Evolutionary conservation across 2,888 invertebrate species (phyloP), one percentile per base, ranked within the genome.

Genomic region (Rhopalosiphum nymphaeae): DNA sequence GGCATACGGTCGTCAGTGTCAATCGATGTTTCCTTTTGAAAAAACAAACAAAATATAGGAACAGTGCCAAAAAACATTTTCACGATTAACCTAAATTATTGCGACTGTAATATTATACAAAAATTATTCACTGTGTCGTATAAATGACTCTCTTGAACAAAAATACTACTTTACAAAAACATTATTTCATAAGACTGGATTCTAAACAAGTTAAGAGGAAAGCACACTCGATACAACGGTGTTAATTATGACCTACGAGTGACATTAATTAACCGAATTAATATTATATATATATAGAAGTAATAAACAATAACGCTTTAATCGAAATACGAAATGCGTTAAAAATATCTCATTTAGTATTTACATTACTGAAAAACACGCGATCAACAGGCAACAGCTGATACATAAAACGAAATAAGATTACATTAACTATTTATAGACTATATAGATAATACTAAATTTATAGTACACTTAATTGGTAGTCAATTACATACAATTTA

Each of bases 1-100:
- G 21, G 9, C 36, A 16, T 78, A 78, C 36, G 36, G 78, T 25
- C 78, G 21, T 78, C 9, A 78, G 36, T 78, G 78, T 78, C 78
- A 78, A 78, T 78, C 78, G 36, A 78, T 36, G 78, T 78, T 78
- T 78, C 67, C 67, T 78, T 78, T 36, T 36, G 78, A 78, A 78
- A 67, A 78, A 78, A 78, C 78, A 36, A 36, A 78, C 78, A 36
- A 67, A 29, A 67, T 13, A 78, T 78, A 36, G 78, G 36, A 36
- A 78, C 36, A 21, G 36, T 21, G 36, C 78, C 36, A 78, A 78
- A 78, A 78, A 78, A 67, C 16, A 67, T 67, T 67, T 67, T n/a
- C 67, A n/a, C 67, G 16, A 67, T 67, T 67, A 67, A 67, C 67
- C n/a, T 67, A n/a, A 67, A 67, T 67, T 67, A 78, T 36, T 36